Evolutionary conservation across 2,113 vertebrate species (phyloP), one percentile per base, ranked within the genome.

Genomic region (Thomomys bottae): DNA sequence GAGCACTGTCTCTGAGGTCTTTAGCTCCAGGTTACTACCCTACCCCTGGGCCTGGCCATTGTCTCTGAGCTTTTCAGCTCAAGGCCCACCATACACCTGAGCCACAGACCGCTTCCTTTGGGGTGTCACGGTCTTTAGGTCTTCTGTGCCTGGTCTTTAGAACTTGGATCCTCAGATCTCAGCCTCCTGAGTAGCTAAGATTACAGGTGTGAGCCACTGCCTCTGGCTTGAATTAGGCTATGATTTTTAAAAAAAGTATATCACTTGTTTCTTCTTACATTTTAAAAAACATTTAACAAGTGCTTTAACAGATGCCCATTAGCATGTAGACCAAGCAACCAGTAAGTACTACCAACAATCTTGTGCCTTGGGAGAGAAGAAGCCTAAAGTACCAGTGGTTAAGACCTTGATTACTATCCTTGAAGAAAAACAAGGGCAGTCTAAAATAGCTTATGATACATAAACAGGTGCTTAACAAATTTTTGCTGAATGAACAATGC

Each of bases 341-440:
- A 72, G 64, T 8, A 72, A 61, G 24, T 88, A 40, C 42, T 42
- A 68, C 30, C 40, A 36, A 78, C 30, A 54, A 83, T 42, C n/a
- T 30, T 11, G 28, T 36, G 84, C 1, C 30, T 79, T 81, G 40
- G 42, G 32, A 89, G 0, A 73, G 38, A 1, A 79, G 57, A 82
- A 68, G 57, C 71, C 66, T 84, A 42, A 64, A 85, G 75, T 23
- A 85, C 36, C 34, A 82, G 38, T 11, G 70, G 42, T 38, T 59
- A 75, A 63, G 63, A 20, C 57, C 38, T 70, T 61, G 59, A 61
- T 54, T 64, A 20, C 17, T 61, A 45, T 21, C 8, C n/a, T 83
- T 6, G 8, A 84, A 28, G 32, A 93, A 34, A 91, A 96, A 61
- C 66, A 94, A 88, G 54, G 61, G 34, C 14, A 61, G n/a, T 61